Evolutionary conservation across 2,888 invertebrate species (phyloP), one percentile per base, ranked within the genome.

Genomic region (Tenthredo scrophulariae): DNA sequence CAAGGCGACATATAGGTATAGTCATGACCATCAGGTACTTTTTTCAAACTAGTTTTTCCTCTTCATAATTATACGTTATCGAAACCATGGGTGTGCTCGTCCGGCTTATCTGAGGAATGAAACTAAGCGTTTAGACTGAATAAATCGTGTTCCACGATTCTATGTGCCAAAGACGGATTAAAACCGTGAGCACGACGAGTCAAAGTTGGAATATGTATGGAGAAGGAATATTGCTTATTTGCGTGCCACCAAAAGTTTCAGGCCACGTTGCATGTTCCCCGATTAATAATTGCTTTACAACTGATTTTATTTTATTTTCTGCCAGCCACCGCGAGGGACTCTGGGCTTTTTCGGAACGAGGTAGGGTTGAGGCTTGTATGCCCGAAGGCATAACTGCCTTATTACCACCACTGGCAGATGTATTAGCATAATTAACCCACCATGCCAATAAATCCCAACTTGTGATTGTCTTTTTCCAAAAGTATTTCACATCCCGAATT

Each of bases 201-300:
- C 88, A 87, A 92, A 92, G 91, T 92, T 92, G 89, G 89, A 90
- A 90, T 89, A 90, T 90, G 90, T 89, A 90, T 87, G 88, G 88
- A 87, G 86, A 91, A 91, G 91, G 91, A 92, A 92, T 92, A 92
- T 91, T 91, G 92, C 92, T 93, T 92, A 93, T 92, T 93, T 92
- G 93, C 93, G 92, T 92, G 93, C 91, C 88, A 88, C 88, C 90
- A 86, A 93, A 92, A 92, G 89, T 92, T 83, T 93, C 90, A 89
- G 89, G 90, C 89, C 91, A 87, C 89, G 88, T 92, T 92, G 91
- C 92, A 92, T 91, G 92, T 91, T 88, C 89, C 89, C 89, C 89
- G 91, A 92, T 92, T 92, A 92, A 92, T 93, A 93, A 93, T 93
- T 93, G 92, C 92, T 92, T 92, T 89, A 89, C 91, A 91, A 91